Percentiles rank a stretch among this genome's conserved stretches.
phyloP scores from a whole-genome alignment of 2,797 vertebrate species.

The Jordanella pulchra region DNA sequence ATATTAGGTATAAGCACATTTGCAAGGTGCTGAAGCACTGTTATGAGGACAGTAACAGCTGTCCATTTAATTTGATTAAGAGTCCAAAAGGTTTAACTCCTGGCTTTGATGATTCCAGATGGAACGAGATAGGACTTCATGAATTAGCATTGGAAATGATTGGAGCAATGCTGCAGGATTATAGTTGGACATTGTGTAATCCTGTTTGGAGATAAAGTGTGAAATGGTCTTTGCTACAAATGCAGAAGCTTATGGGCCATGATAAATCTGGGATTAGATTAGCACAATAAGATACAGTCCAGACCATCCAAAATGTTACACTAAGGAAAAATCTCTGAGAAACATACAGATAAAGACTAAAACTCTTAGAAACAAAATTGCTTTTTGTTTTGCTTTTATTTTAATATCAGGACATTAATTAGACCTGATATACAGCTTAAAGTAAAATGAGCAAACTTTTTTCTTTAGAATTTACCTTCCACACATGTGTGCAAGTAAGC shows the following conservation, averaged over 20 bases:
- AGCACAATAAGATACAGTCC: conserved; percentile 50
- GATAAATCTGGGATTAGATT: conserved; percentile 77
- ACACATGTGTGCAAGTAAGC: conserved; percentile 25
- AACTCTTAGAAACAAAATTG: conserved; percentile 10
- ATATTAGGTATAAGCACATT: background rate
- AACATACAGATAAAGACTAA: conserved; percentile 1
- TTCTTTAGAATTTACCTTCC: conserved; percentile 30
- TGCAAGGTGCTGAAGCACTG: background rate
- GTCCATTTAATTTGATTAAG: conserved; percentile 40
- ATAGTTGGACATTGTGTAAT: conserved; percentile 71
- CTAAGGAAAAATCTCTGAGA: conserved; percentile 27
- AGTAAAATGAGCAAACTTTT: background rate
- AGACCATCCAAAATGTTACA: conserved; percentile 39
- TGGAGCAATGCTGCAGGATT: conserved; percentile 62
- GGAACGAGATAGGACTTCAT: conserved; percentile 55
- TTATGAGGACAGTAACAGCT: conserved; percentile 21
- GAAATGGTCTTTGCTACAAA: conserved; percentile 76
- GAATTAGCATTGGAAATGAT: conserved; percentile 60
- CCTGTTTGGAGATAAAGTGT: conserved; percentile 75
- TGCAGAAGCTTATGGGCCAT: conserved; percentile 52
- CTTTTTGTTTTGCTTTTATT: background rate
- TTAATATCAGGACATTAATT: background rate
- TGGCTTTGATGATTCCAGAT: conserved; percentile 54
- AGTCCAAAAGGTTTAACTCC: conserved; percentile 45
- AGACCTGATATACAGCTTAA: background rate